Base-by-base conservation (phyloP, 2,888 invertebrate genomes). In the Eupithecia vulgata region DNA sequence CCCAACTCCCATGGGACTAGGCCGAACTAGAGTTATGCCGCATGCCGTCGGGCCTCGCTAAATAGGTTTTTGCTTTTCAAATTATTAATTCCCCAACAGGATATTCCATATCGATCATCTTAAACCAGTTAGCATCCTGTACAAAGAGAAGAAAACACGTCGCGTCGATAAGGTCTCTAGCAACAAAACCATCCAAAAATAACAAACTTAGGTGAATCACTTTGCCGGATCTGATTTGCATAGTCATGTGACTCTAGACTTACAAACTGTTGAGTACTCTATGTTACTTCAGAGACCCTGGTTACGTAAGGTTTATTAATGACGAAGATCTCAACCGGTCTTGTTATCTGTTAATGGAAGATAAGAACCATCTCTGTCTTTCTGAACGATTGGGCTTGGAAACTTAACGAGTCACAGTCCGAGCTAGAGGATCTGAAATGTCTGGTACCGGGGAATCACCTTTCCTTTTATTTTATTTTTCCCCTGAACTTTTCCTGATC, bases 241-340 rank as follows among this genome's bases (percentile, higher is more conserved):
- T 79, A 78, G 59, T 75, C 80, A 81, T 79, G 76, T 79, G 81
- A 79, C 75, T 71, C 42, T 48, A 65, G 34, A 21, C 30, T 30
- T 45, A 72, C 8, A 25, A 64, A 70, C 75, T 75, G 65, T 37
- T 75, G 13, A 37, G 7, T 75, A 10, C 3, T 68, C 67, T 70
- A 65, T 52, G 48, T 10, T 52, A 40, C 73, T 59, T 68, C 57
- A 17, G 10, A 72, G 61, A 72, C 70, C 64, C 52, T 61, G 67
- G 77, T 85, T 85, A 82, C 82, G 83, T 82, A 85, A 85, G 74
- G 6, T 30, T 15, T 30, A 30, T 59, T 59, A 59, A 1, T 59
- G 25, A 59, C 5, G 59, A 25, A 59, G 30, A 59, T 52, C 48
- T 52, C 48, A 52, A 52, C 48, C 10, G 48, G 21, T 52, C 48